Conservation (phyloP, 2,888 invertebrate genomes). For the Miltochrista miniata region DNA sequence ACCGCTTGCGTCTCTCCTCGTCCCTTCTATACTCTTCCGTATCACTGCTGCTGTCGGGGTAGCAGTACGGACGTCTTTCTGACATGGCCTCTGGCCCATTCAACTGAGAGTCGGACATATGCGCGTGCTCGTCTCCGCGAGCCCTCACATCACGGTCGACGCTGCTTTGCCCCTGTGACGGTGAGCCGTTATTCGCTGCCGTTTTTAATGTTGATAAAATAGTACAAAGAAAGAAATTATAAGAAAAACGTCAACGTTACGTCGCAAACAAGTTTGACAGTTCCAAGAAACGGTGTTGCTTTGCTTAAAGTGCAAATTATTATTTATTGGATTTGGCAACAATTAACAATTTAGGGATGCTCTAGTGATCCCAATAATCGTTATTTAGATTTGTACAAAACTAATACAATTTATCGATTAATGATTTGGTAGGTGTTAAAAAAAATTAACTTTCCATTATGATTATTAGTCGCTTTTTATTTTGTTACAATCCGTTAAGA, state of each 20-base stretch:
- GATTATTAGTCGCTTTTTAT: too few relatives aligned
- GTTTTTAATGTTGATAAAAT: conserved; percentile 27
- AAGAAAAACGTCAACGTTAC: conserved; percentile 39
- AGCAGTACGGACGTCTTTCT: conserved; percentile 73
- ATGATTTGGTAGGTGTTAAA: too few relatives aligned
- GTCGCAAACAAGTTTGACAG: conserved; percentile 29
- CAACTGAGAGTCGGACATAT: conserved; percentile 72
- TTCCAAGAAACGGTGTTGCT: neutral
- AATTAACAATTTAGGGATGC: too few relatives aligned
- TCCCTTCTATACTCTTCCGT: conserved; percentile 91
- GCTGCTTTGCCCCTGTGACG: conserved; percentile 45
- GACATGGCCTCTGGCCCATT: conserved; percentile 71
- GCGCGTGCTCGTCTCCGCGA: conserved; percentile 62
- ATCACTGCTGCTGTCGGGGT: conserved; percentile 91
- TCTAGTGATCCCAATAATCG: too few relatives aligned
- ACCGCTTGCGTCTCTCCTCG: conserved; percentile 86
- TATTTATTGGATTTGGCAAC: too few relatives aligned
- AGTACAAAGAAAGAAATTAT: conserved; percentile 30
- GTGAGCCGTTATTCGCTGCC: conserved; percentile 35
- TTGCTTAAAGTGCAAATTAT: neutral
- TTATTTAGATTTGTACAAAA: too few relatives aligned
- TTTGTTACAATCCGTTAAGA: too few relatives aligned
- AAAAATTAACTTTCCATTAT: too few relatives aligned
- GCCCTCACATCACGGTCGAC: conserved; percentile 72
- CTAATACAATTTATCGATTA: too few relatives aligned